Base-by-base conservation (phyloP, 2,888 invertebrate species). In the Pharmacophagus antenor region DNA sequence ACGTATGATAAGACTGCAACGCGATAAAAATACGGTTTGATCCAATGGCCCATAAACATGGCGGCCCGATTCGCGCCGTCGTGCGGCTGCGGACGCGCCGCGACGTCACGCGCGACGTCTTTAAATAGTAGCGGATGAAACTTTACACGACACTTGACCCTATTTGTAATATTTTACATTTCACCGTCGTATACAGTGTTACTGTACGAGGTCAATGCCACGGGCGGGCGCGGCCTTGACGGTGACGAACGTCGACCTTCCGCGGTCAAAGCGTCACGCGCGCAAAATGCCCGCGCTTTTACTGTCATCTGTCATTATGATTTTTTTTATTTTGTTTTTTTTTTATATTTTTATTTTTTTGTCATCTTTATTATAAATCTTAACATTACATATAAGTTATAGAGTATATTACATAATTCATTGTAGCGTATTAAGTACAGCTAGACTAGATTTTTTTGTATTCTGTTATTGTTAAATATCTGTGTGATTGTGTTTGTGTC, bases 301-400 rank as follows among this genome's bases (percentile, higher is more conserved):
- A 56, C 63, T 64, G 68, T 61, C 62, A 70, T 64, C 65, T 67
- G 68, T 63, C 62, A 59, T 67, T 68, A 71, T 72, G 65, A 67
- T 66, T 67, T 56, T 62, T 69, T 66, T 72, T 71, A 63, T 72
- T 68, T 65, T 70, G 64, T 66, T 70, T 64, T 69, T 68, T 69
- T 69, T 71, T 71, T 75, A 72, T 69, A 71, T 72, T 74, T 67
- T 68, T 70, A n/a, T 63, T 67, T 82, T 86, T 86, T 85, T 80
- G 78, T 85, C 86, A 87, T 91, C 91, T 91, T 87, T 91, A 91
- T 91, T 91, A 84, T 62, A 86, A 88, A 88, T 80, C 91, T 91
- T 89, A 88, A 73, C 72, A 78, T 86, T 79, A 89, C 84, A 92
- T 87, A 86, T 82, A 72, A 80, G 87, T 89, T 88, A 79, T 89